Base-by-base conservation (phyloP, 2,888 invertebrate genomes). In the Adelphocoris suturalis region DNA sequence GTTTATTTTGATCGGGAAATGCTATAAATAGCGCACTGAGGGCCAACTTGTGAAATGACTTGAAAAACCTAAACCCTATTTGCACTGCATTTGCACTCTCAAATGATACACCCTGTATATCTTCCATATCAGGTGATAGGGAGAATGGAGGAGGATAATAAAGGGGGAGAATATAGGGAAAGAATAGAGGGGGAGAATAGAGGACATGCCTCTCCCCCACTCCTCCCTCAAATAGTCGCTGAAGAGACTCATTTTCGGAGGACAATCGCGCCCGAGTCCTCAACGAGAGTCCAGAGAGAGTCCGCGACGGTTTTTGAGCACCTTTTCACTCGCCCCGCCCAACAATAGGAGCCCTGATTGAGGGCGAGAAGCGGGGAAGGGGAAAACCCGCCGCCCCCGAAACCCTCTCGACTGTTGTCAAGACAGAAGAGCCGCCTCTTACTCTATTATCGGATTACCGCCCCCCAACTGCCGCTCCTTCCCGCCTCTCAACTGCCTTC, bases 371-470 rank as follows among this genome's bases (percentile, higher is more conserved):
- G 78, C 27, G 78, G 46, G n/a, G 2, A 12, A 13, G 27, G 28
- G n/a, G 14, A 4, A 1, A 5, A 12, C 46, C 4, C 9, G 14
- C 48, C 82, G 14, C 48, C 23, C 16, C 48, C 47, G 5, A 5
- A 23, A 13, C 80, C 28, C 68, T 68, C 23, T 19, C 68, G 23
- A 68, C 68, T 68, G 68, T 52, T 47, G 82, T 52, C 82, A 82
- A 82, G 82, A 82, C 82, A 82, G 82, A 82, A 82, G 82, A 82
- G 48, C 82, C 82, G 82, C 82, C 82, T 82, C 82, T 82, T 82
- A 82, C 82, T 82, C 82, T 82, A 82, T 82, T 82, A 82, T 82
- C 82, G 82, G 82, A 82, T 82, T 82, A 82, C 82, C 82, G 52
- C 52, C 48, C 52, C 81, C 28, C 4, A 5, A 5, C 16, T 48